Evolutionary conservation across 2,888 invertebrate genomes (phyloP).

Genomic region (Gisinianus flammeolus): DNA sequence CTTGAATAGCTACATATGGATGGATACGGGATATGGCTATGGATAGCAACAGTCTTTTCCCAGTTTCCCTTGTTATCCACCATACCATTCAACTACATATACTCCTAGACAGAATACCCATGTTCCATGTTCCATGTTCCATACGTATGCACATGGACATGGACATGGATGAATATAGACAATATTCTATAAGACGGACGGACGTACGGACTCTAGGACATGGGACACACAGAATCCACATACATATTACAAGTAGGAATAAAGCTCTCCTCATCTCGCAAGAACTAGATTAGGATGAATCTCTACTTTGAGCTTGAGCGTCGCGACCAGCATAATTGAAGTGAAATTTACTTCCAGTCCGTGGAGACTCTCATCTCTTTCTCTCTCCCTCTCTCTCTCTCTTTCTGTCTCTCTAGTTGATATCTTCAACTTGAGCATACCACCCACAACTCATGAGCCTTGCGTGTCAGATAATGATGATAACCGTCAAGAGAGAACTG

Average conservation of each 20-base stretch:
- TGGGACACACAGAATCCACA: background rate
- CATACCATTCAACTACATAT: too few relatives aligned
- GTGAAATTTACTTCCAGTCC: background rate
- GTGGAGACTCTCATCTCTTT: background rate
- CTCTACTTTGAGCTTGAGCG: slow-evolving; percentile 5
- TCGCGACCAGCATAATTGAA: slow-evolving; percentile 24
- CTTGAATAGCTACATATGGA: too few relatives aligned
- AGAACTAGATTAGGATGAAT: slow-evolving; percentile 28
- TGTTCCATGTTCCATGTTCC: background rate
- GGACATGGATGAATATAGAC: background rate
- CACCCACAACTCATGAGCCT: background rate
- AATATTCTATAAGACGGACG: background rate
- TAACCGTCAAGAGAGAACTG: background rate
- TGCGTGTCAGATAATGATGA: slow-evolving; percentile 13
- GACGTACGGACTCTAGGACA: background rate
- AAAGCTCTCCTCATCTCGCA: slow-evolving; percentile 14
- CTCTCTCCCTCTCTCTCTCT: background rate
- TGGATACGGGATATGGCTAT: background rate
- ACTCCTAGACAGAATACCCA: too few relatives aligned
- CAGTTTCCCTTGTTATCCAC: too few relatives aligned
- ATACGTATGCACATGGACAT: too few relatives aligned
- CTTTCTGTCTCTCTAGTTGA: background rate
- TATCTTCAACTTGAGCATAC: too few relatives aligned
- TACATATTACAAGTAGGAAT: too few relatives aligned
- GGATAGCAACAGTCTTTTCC: too few relatives aligned